Evolutionary conservation across 2,888 invertebrate species (phyloP), one percentile per base, ranked within the genome.

Genomic region (Pemphredon lugubris): DNA sequence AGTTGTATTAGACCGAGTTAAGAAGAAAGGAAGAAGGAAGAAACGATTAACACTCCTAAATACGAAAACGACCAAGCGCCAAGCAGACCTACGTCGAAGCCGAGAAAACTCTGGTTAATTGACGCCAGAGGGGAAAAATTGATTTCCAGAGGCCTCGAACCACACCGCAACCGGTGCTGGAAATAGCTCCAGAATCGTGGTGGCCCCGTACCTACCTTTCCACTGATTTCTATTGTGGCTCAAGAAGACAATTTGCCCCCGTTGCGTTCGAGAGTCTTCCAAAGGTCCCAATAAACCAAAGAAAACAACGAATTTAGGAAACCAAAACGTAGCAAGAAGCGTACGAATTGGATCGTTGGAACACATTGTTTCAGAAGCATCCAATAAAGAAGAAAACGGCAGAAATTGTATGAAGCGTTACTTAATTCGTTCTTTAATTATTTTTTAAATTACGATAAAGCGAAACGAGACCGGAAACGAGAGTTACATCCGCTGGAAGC

Each of bases 81-180:
- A 21, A n/a, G 3, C 53, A 20, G 79, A 79, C 80, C 79, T 77
- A 68, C 80, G 70, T 79, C 79, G 79, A 75, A 77, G 79, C 61
- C 39, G 63, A 60, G 70, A 66, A 77, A 80, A 71, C 42, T 71
- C 73, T 44, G 67, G 69, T 79, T 79, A 80, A 80, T 79, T 79
- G 80, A 67, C 45, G 77, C 58, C 64, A 68, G 48, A 68, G 61
- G 51, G 73, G 45, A 72, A 76, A 79, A 80, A 80, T 80, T 80
- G 80, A 80, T 80, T 79, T 80, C 66, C 70, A 66, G 50, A 71
- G 72, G 55, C 32, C 65, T 58, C 39, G 30, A 69, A n/a, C n/a
- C n/a, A n/a, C n/a, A n/a, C n/a, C n/a, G 60, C 47, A 65, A 64
- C 64, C 77, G 61, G 44, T 40, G 59, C 48, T 54, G 34, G 39